Evolutionary conservation across 2,888 invertebrate genomes (phyloP), one percentile per base, ranked within the genome.

Genomic region (Drosophila longiperda): DNA sequence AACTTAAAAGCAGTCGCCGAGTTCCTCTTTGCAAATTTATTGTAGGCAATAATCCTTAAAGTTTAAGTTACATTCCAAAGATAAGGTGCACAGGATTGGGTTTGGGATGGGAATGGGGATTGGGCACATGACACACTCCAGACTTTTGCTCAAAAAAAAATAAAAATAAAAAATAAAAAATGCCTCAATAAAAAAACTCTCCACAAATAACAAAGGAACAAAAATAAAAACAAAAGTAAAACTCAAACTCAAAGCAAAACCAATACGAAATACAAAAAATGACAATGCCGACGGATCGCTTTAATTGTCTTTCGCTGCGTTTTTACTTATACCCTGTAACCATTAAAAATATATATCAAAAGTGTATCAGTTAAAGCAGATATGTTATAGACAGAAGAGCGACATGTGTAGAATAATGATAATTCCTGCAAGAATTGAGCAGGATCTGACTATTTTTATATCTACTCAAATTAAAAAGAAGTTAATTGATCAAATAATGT

Each of bases 31-130:
- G 80, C 87, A 84, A 87, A 91, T 91, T 91, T 90, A 90, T 91
- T 89, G 90, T 83, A 82, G 90, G 91, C 82, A 90, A 90, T 91
- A 90, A 90, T 90, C 90, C 90, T 90, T 90, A 86, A 91, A 90
- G 90, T 90, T 90, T 90, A 90, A 90, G 90, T 91, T 87, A 90
- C 91, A 90, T 90, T 90, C 91, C 84, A 80, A 59, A 91, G 90
- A 90, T 90, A 90, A 90, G 90, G 67, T 59, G 50, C 36, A 23
- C 80, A 80, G 85, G 80, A 75, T 59, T 80, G 68, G 63, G 12
- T 12, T 26, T 29, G 5, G 45, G 45, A 45, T 45, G n/a, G 9
- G 40, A 15, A 34, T 34, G 17, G 9, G 23, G 42, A 42, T 42
- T 42, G 42, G 6, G 66, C 75, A 65, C 69, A 80, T 78, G 84